A percentile compares a stretch with the other conserved stretches of the same genome.
phyloP scores from a whole-genome alignment of 2,797 vertebrate species.

The Enoplosus armatus region DNA sequence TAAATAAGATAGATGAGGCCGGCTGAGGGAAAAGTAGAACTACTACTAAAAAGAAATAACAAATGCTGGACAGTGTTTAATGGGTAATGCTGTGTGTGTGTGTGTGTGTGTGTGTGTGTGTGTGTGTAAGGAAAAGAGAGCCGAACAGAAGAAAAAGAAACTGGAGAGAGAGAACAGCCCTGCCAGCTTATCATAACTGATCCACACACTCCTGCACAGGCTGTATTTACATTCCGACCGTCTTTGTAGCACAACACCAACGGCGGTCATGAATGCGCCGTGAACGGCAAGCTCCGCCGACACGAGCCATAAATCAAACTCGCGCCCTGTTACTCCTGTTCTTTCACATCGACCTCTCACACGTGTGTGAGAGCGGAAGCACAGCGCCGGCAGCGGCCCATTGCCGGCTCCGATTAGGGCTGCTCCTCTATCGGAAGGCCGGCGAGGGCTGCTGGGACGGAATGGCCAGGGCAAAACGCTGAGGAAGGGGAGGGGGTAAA shows the following conservation, averaged over 20 bases:
- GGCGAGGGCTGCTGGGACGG: slow-evolving; percentile 27
- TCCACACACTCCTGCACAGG: slow-evolving; percentile 14
- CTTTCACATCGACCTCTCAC: slow-evolving; percentile 36
- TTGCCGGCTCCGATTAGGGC: slow-evolving; percentile 19
- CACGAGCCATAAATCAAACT: slow-evolving; percentile 60
- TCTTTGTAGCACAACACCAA: slow-evolving; percentile 21
- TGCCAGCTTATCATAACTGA: slow-evolving; percentile 36
- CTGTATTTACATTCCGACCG: slow-evolving; percentile 32
- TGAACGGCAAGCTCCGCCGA: slow-evolving; percentile 35
- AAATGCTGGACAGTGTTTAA: not conserved
- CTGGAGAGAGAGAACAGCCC: not conserved
- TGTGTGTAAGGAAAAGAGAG: not conserved
- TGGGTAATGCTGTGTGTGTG: not conserved
- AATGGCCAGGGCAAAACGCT: slow-evolving; percentile 1
- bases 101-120: slow-evolving; percentile 12
- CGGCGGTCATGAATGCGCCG: slow-evolving; percentile 3
- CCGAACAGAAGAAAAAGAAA: not conserved
- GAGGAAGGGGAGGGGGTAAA: not conserved
- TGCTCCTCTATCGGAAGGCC: not conserved
- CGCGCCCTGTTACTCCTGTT: slow-evolving; percentile 38
- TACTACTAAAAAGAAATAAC: not conserved
- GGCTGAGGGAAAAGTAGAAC: not conserved
- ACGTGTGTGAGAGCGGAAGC: not conserved
- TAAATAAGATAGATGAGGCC: not conserved
- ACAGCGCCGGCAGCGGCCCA: not conserved